Evolutionary conservation across 2,797 vertebrate species (phyloP).

Genomic region (Tiaroga cobitis): DNA sequence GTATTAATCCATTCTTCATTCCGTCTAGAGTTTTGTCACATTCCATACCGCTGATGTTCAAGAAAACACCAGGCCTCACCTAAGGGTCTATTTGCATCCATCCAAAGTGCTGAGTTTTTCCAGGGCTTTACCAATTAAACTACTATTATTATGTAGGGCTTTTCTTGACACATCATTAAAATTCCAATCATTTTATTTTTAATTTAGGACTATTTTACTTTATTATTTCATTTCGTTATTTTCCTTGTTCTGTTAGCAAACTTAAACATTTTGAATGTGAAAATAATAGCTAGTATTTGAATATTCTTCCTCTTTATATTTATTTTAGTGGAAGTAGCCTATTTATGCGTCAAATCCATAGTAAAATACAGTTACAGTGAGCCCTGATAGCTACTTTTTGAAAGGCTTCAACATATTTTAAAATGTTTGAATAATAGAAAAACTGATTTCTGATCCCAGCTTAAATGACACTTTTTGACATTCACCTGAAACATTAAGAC

Average conservation of each 20-base stretch:
- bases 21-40: slow-evolving; percentile 56
- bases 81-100: background rate
- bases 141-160: no score
- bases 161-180: background rate
- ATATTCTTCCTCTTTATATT: background rate
- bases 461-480: background rate
- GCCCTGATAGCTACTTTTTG: background rate
- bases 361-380: background rate
- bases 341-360: background rate
- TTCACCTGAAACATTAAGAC: background rate
- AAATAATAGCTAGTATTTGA: background rate
- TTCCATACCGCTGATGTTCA: slow-evolving; percentile 52
- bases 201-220: background rate
- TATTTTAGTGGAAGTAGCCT: background rate
- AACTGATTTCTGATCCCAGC: background rate
- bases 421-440: background rate
- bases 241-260: background rate
- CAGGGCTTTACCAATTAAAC: background rate
- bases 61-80: background rate
- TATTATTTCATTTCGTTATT: background rate
- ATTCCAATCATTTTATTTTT: background rate
- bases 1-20: slow-evolving; percentile 52
- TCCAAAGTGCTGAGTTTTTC: background rate
- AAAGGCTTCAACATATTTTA: background rate
- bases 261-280: background rate